These are phyloP conservation scores for Archocentrus centrarchus DNA, from an alignment of 2,113 vertebrate species.

Conservation along the genomic window DNA sequence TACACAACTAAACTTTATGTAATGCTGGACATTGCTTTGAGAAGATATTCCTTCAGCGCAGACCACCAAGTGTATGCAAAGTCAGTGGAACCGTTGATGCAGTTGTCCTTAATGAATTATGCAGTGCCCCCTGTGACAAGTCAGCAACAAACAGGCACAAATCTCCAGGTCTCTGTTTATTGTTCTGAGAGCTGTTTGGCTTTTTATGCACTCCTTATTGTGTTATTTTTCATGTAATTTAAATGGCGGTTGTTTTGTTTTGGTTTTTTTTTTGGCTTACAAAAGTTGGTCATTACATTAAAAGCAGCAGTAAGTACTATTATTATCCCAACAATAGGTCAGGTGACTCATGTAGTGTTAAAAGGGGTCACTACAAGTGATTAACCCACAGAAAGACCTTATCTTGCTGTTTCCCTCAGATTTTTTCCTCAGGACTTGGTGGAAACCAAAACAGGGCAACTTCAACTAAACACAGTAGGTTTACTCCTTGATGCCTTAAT, in stretches of 20 bases:
- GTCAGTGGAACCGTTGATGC: slow-evolving; percentile 27
- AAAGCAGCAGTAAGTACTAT: background rate
- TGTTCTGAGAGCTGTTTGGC: slow-evolving; percentile 8
- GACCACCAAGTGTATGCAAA: slow-evolving; percentile 38
- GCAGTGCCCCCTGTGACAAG: slow-evolving; percentile 50
- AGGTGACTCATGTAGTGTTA: background rate
- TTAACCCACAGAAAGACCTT: background rate
- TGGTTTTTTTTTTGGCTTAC: background rate
- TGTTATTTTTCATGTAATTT: background rate
- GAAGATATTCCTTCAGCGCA: slow-evolving; percentile 32
- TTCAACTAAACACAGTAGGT: background rate
- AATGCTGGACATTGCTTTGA: slow-evolving; percentile 45
- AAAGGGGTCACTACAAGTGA: background rate
- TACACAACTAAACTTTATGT: slow-evolving; percentile 50
- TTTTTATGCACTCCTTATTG: background rate
- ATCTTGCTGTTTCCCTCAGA: background rate
- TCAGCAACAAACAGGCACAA: slow-evolving; percentile 11
- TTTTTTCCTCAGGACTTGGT: background rate
- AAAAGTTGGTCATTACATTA: background rate
- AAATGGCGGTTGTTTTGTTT: background rate
- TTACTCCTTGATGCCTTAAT: background rate
- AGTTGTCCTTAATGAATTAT: slow-evolving; percentile 53
- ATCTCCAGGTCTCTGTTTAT: slow-evolving; percentile 29
- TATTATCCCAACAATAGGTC: background rate
- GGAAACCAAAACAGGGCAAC: background rate